Conservation (phyloP, 2,888 invertebrate species). For the Nycteola revayana region DNA sequence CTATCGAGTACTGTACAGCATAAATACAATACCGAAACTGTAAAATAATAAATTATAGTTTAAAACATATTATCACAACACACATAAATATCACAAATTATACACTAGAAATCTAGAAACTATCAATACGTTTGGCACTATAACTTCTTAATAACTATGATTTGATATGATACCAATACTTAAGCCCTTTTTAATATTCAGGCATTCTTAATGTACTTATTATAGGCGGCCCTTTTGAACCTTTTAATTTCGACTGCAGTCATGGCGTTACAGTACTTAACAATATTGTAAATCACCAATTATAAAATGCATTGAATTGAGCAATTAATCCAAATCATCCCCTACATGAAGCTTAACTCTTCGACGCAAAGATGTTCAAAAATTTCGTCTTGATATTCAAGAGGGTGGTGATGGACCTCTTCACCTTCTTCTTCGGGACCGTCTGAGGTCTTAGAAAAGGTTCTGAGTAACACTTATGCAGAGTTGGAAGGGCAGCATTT, state of each 20-base stretch:
- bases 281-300: constrained; percentile 37
- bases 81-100: constrained; percentile 64
- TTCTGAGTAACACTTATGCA: constrained; percentile 67
- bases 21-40: constrained; percentile 22
- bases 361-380: constrained; percentile 69
- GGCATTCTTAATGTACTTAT: too few relatives aligned
- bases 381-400: constrained; percentile 74
- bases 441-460: constrained; percentile 64
- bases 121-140: constrained; percentile 33
- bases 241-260: constrained; percentile 43
- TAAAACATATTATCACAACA: constrained; percentile 58
- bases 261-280: constrained; percentile 34
- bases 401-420: constrained; percentile 72
- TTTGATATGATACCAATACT: too few relatives aligned
- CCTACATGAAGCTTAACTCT: constrained; percentile 52
- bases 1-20: constrained; percentile 19
- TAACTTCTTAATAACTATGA: too few relatives aligned
- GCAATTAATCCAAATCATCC: constrained; percentile 54
- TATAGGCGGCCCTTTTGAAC: not conserved
- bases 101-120: constrained; percentile 29
- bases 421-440: constrained; percentile 70
- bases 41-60: constrained; percentile 14
- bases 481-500: constrained; percentile 30
- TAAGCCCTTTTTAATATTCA: too few relatives aligned
- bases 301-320: constrained; percentile 73